Conservation (phyloP, 2,797 vertebrate species). For the Hydrocynus forskahlii region DNA sequence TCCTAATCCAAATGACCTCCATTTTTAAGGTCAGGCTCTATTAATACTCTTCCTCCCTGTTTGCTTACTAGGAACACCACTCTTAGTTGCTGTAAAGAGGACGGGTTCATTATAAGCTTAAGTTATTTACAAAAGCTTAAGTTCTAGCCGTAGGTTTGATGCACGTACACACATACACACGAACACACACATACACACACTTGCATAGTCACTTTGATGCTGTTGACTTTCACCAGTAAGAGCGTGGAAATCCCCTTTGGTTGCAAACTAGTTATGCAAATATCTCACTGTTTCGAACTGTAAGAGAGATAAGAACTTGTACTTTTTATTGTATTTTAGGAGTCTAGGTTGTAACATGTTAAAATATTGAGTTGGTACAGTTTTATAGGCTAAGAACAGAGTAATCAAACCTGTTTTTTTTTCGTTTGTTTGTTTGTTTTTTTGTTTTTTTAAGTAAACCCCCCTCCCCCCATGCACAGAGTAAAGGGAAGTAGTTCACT, state of each 20-base stretch:
- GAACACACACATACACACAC: no score
- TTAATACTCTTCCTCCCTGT: neutral
- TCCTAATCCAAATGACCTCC: neutral
- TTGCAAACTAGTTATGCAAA: conserved; percentile 19
- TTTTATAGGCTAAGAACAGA: neutral
- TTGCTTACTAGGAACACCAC: neutral
- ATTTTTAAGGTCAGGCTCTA: no score
- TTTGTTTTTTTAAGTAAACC: neutral
- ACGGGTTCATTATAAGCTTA: conserved; percentile 5
- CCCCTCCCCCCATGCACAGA: neutral
- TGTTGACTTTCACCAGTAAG: conserved; percentile 8
- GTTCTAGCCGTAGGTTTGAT: no score
- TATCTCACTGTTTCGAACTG: neutral
- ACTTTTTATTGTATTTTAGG: no score
- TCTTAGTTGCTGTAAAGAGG: neutral
- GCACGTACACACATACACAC: no score
- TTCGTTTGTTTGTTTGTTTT: no score
- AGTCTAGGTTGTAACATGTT: neutral
- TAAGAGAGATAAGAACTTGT: neutral
- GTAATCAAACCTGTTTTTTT: neutral
- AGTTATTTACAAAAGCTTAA: neutral
- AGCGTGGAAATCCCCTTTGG: conserved; percentile 8
- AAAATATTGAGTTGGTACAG: neutral
- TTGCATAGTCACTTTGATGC: neutral
- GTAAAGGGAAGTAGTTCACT: conserved; percentile 15